Percentiles rank a stretch among this genome's conserved stretches.
Evolutionary conservation across 37 sponge, comb jelly and placozoan genomes (phyloP).

Genomic region (Chondrosia reniformis): DNA sequence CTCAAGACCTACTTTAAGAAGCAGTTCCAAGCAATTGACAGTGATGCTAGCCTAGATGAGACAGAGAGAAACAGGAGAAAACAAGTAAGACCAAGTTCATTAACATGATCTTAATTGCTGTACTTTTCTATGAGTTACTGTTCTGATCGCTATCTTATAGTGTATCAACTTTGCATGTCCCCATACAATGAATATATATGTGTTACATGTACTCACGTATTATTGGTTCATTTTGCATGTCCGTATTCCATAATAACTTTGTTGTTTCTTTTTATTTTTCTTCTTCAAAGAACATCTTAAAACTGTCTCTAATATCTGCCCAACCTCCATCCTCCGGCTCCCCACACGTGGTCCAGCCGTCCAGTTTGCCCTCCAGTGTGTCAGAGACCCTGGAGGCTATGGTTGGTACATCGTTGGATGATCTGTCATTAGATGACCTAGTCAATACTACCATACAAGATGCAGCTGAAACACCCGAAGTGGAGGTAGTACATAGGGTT

Average conservation of each 20-base stretch:
- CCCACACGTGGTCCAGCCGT: constrained; percentile 37
- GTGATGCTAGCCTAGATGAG: constrained; percentile 59
- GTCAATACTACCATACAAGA: constrained; percentile 10
- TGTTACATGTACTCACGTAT: neutral
- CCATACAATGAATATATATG: too few species aligned
- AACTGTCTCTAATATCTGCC: constrained; percentile 41
- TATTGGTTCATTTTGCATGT: too few species aligned
- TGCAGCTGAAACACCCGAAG: constrained; percentile 16
- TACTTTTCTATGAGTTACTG: too few species aligned
- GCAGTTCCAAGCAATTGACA: constrained; percentile 66
- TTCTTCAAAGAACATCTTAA: constrained; percentile 30
- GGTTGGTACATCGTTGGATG: constrained; percentile 66
- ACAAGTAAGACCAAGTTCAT: too few species aligned
- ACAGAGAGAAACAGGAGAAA: constrained; percentile 54
- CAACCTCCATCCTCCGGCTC: constrained; percentile 19
- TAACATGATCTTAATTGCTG: too few species aligned
- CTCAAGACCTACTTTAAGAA: constrained; percentile 43
- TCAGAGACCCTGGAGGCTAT: constrained; percentile 68
- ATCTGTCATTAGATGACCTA: constrained; percentile 73
- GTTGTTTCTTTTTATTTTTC: too few species aligned
- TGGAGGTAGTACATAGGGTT: neutral
- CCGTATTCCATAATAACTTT: too few species aligned
- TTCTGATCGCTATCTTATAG: too few species aligned
- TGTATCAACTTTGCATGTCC: too few species aligned
- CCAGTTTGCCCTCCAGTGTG: constrained; percentile 73